These are phyloP conservation scores for Planococcus citri DNA, from an alignment of 1,140 invertebrate genomes.

Conservation along the genomic window DNA sequence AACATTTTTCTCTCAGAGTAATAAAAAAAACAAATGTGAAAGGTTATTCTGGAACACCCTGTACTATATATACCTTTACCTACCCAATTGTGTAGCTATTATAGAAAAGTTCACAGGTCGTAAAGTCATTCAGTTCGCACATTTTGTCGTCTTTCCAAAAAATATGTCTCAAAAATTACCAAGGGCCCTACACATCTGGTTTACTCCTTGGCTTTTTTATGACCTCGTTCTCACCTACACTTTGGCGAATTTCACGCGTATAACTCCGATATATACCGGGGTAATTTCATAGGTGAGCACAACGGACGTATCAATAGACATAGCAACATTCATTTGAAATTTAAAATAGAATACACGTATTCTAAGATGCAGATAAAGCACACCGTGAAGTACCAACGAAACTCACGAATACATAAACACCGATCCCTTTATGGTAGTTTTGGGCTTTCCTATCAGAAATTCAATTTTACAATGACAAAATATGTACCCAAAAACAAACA, in stretches of 20 bases:
- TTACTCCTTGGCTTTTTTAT: too few species aligned
- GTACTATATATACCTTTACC: too few species aligned
- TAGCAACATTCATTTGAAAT: not conserved
- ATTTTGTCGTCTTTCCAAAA: too few species aligned
- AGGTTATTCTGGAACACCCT: too few species aligned
- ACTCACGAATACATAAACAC: not conserved
- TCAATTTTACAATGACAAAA: slow-evolving; percentile 8
- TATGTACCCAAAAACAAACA: not conserved
- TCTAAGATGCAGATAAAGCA: slow-evolving; percentile 1
- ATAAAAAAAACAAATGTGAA: too few species aligned
- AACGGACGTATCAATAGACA: not conserved
- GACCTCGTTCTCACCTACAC: not conserved
- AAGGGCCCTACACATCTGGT: too few species aligned
- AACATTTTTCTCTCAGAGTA: too few species aligned
- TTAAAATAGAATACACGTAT: not conserved
- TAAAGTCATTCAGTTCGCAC: too few species aligned
- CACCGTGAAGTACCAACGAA: not conserved
- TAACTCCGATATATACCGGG: not conserved
- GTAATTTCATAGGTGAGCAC: not conserved
- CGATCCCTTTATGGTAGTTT: not conserved
- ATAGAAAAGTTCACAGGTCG: too few species aligned
- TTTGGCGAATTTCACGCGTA: not conserved
- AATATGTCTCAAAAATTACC: too few species aligned
- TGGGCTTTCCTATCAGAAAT: not conserved
- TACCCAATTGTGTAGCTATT: too few species aligned